These are phyloP conservation scores for Gymnosoma rotundatum DNA, from an alignment of 2,888 invertebrate species.

Conservation along the genomic window DNA sequence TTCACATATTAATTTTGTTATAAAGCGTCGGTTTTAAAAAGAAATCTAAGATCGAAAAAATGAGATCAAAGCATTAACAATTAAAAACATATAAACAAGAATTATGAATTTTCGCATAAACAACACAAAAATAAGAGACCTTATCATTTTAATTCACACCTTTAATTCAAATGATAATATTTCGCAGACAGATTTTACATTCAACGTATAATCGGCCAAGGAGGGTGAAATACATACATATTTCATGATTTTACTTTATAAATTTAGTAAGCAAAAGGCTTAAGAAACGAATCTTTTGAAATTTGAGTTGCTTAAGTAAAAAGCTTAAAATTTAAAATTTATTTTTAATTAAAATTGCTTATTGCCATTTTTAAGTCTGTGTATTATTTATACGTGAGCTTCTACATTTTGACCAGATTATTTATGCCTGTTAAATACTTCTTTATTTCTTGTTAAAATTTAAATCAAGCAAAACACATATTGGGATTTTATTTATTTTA, in stretches of 20 bases:
- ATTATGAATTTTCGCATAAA: too few relatives aligned
- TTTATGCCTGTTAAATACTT: not conserved
- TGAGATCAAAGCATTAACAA: too few relatives aligned
- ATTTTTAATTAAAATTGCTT: conserved; percentile 6
- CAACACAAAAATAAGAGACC: too few relatives aligned
- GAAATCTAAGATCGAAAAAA: too few relatives aligned
- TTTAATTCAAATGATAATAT: too few relatives aligned
- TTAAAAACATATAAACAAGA: too few relatives aligned
- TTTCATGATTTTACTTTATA: not conserved
- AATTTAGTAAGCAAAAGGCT: conserved; percentile 60
- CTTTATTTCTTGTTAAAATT: conserved; percentile 10
- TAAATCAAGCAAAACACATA: conserved; percentile 4
- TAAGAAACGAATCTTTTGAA: conserved; percentile 47
- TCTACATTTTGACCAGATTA: not conserved
- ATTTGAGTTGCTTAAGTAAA: conserved; percentile 23
- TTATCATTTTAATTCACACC: too few relatives aligned
- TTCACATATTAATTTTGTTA: too few relatives aligned
- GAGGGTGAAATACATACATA: not conserved
- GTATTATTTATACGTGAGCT: too few relatives aligned
- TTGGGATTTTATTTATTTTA: conserved; percentile 22
- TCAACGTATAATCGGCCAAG: conserved; percentile 14
- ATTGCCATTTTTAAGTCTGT: not conserved
- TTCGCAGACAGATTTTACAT: too few relatives aligned
- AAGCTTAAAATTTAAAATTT: not conserved
- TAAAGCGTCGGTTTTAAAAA: too few relatives aligned